Percentiles rank a stretch among this genome's conserved stretches.
phyloP scores from a whole-genome alignment of 1,140 invertebrate species.

The Sarcophaga peregrina region DNA sequence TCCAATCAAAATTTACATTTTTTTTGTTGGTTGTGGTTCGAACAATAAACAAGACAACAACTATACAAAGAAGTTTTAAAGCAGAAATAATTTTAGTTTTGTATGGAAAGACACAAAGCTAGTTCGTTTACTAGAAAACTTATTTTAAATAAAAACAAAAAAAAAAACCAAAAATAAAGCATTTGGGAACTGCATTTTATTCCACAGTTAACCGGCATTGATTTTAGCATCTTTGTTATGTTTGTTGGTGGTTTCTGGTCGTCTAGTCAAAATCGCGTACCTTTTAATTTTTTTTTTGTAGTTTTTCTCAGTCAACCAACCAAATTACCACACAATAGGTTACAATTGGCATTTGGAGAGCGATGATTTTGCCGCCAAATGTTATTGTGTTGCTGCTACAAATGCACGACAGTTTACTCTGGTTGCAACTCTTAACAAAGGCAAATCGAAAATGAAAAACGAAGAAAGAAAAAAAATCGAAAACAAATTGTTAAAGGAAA shows the following conservation, averaged over 20 bases:
- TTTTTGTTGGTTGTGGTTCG: background rate
- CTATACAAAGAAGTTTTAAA: background rate
- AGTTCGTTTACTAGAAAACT: background rate
- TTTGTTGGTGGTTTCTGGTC: slow-evolving; percentile 5
- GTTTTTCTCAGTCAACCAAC: no score
- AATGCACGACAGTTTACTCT: background rate
- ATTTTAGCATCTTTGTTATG: background rate
- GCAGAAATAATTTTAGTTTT: background rate
- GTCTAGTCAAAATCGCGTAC: background rate
- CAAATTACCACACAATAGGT: slow-evolving; percentile 24
- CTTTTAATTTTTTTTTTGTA: background rate
- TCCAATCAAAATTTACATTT: slow-evolving; percentile 23
- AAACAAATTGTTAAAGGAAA: slow-evolving; percentile 19
- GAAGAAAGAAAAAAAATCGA: background rate
- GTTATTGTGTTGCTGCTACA: background rate
- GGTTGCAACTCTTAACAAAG: background rate
- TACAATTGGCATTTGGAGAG: slow-evolving; percentile 14
- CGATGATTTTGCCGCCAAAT: slow-evolving; percentile 23
- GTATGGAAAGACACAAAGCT: background rate
- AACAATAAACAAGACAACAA: background rate
- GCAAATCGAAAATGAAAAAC: no score
- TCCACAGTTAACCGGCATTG: background rate
- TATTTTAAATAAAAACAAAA: background rate
- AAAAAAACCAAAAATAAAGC: background rate
- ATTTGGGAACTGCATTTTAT: no score